Evolutionary conservation across 2,797 vertebrate species (phyloP).

Genomic region (Macropus fuliginosus): DNA sequence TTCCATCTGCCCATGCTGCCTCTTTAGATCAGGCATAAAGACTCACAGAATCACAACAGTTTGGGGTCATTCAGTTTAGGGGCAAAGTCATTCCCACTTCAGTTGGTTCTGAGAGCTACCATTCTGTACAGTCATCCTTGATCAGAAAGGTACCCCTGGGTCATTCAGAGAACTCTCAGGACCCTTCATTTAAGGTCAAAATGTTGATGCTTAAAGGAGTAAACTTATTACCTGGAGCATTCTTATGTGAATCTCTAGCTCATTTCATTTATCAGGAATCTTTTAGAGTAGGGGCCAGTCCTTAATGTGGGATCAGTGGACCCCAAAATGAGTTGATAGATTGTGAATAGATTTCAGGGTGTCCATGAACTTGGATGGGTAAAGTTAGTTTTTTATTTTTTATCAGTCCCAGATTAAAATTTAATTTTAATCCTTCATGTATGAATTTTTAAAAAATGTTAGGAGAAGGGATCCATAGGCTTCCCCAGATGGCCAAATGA

Average conservation of each 20-base stretch:
- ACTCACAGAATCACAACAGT: not conserved
- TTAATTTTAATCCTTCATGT: not conserved
- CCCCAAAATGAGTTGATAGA: not conserved
- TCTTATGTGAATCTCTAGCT: not conserved
- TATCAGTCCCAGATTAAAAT: not conserved
- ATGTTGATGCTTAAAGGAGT: not conserved
- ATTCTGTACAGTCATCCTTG: not conserved
- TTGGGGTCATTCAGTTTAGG: not conserved
- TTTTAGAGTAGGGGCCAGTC: not conserved
- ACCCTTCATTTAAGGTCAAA: not conserved
- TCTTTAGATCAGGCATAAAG: not conserved
- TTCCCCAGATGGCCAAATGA: not conserved
- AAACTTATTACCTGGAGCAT: not conserved
- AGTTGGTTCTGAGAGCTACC: too few species aligned
- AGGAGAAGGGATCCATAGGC: not conserved
- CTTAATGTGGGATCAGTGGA: not conserved
- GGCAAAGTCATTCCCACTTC: not conserved
- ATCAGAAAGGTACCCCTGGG: not conserved
- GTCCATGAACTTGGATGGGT: not conserved
- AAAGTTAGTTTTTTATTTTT: not conserved
- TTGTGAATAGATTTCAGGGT: not conserved
- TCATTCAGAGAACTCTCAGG: not conserved
- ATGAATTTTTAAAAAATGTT: not conserved
- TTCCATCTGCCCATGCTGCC: not conserved
- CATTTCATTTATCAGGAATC: not conserved